Evolutionary conservation across 1,140 invertebrate species (phyloP).

Genomic region (Procambarus clarkii): DNA sequence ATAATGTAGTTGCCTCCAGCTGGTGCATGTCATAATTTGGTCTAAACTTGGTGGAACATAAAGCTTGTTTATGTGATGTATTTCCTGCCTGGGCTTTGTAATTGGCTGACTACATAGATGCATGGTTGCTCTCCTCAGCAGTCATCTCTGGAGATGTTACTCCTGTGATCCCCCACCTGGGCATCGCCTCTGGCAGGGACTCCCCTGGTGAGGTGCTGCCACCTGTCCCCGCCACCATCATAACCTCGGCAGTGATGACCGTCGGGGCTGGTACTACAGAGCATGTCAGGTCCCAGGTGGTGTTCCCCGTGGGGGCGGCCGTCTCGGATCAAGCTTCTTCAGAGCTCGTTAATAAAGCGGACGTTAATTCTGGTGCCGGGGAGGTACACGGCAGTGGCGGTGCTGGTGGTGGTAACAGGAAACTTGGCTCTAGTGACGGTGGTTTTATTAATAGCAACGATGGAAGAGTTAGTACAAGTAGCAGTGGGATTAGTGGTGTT

Average conservation of each 20-base stretch:
- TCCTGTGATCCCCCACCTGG: neutral
- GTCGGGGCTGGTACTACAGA: slow-evolving; percentile 9
- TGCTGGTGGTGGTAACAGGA: neutral
- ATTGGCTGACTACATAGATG: slow-evolving; percentile 3
- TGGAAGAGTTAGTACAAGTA: slow-evolving; percentile 17
- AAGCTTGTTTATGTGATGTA: neutral
- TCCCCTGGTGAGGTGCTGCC: neutral
- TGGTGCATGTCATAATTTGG: neutral
- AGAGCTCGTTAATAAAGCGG: neutral
- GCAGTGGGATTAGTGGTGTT: slow-evolving; percentile 24
- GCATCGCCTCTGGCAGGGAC: neutral
- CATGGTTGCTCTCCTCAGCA: slow-evolving; percentile 6
- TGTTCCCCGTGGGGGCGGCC: slow-evolving; percentile 33
- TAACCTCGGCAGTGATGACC: slow-evolving; percentile 14
- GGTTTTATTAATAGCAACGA: slow-evolving; percentile 12
- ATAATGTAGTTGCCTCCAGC: neutral
- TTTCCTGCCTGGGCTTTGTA: slow-evolving; percentile 1
- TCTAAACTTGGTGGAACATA: neutral
- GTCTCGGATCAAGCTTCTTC: neutral
- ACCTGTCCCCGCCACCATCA: neutral
- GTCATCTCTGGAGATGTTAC: neutral
- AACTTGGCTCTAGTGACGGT: slow-evolving; percentile 13
- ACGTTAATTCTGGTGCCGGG: neutral
- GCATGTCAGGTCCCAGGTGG: slow-evolving; percentile 29
- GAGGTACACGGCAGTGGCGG: neutral